phyloP scores from a whole-genome alignment of 1,140 invertebrate genomes.

The Aphidius gifuensis region DNA sequence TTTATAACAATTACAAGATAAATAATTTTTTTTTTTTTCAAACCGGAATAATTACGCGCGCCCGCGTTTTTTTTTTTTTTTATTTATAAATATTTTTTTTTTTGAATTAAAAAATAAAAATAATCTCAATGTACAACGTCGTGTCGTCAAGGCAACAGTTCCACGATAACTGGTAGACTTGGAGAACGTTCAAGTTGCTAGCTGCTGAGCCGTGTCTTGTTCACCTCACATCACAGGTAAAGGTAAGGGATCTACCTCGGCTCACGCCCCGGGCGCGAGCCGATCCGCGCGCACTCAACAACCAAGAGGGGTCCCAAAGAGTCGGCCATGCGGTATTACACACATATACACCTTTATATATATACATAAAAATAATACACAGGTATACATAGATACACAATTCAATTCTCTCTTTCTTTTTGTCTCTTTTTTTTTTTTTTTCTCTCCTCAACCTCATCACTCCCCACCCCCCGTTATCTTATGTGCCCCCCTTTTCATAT shows the following conservation, averaged over 20 bases:
- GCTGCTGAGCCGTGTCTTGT: no score
- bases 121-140: conserved; percentile 16
- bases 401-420: conserved; percentile 12
- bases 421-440: conserved; percentile 6
- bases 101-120: no score
- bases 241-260: conserved; percentile 25
- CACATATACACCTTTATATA: neutral
- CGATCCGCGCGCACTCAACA: conserved; percentile 36
- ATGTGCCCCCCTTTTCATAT: no score
- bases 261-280: conserved; percentile 50
- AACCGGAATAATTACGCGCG: no score
- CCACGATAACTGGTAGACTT: conserved; percentile 52
- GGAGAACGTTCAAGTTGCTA: conserved; percentile 25
- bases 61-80: no score
- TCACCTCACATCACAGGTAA: no score
- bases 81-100: no score
- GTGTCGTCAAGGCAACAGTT: conserved; percentile 55
- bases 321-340: conserved; percentile 42
- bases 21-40: no score
- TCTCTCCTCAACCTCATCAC: conserved; percentile 26
- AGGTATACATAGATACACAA: no score
- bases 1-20: no score
- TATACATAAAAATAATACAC: no score
- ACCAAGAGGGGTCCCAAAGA: conserved; percentile 7
- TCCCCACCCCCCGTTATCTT: neutral